Evolutionary conservation across 2,888 invertebrate species (phyloP), one percentile per base, ranked within the genome.

Genomic region (Tipula unca): DNA sequence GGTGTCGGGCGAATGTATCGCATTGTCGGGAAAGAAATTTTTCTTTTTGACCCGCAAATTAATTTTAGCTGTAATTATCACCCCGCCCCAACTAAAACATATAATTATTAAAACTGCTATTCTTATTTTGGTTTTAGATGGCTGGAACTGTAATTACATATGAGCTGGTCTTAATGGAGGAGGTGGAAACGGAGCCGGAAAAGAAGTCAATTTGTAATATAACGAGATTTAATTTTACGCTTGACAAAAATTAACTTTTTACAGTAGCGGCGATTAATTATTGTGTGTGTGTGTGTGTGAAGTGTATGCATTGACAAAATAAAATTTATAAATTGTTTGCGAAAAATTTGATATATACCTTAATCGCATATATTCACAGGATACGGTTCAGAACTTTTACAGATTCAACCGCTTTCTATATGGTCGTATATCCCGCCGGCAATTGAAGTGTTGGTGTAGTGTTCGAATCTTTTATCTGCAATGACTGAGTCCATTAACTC

Each of bases 101-200:
- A 6, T 32, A 4, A 2, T 32, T 32, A 32, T 42, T 48, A 48
- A n/a, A 84, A n/a, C n/a, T n/a, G 17, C 3, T 17, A 17, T 35
- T 36, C 8, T 35, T 36, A 1, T 29, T 82, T 82, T 82, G 20
- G 8, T 84, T 84, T 36, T 36, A 93, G 93, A 93, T 93, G 87
- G 93, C 93, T 48, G 94, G 93, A 48, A 93, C 93, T 13, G 93
- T 94, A 86, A 91, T 94, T 4, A 94, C 94, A 84, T 94, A 94
- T 87, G 94, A 94, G 88, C 90, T 94, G 69, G 94, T 94, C 14
- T 89, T 94, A 85, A 89, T 94, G 87, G 94, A 94, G 89, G 94
- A 94, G 87, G 92, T 90, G 87, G 90, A 89, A 87, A 89, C 36
- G n/a, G 84, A 84, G 0, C 84, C 39, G 13, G 84, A 84, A 25